Evolutionary conservation across 2,888 invertebrate genomes (phyloP), one percentile per base, ranked within the genome.

Genomic region (Ariolimax columbianus): DNA sequence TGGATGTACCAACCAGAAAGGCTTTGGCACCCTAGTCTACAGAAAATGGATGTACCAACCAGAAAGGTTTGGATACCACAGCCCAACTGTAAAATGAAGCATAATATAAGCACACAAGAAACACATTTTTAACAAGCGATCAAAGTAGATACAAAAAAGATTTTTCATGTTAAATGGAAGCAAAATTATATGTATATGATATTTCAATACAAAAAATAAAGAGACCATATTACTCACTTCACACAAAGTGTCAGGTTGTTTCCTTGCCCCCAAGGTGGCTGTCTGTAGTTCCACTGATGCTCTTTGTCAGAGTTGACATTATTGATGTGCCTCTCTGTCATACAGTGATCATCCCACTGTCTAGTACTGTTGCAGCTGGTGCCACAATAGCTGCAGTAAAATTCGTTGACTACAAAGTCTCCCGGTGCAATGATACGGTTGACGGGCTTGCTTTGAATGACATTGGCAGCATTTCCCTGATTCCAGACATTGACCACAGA

Each of bases 241-340:
- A 83, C 59, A 89, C 93, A 93, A 11, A 93, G 89, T 72, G 89
- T 88, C 68, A 87, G 75, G 75, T 84, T 87, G 70, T 40, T 86
- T 30, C 86, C 85, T 63, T 85, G 83, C 0, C 90, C 91, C 93
- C 93, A 93, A 1, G 93, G 93, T 36, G 93, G 93, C 80, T 92
- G 93, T 55, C 93, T 87, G 89, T 89, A 92, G 88, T 93, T 94
- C 93, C 93, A 94, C 90, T 93, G 93, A 79, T 92, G 92, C 72
- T 93, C 93, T 47, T 90, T 90, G 87, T 93, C 93, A 0, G 91
- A 92, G 88, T 92, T 92, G 19, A 93, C 91, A 82, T 93, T 93
- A 82, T 91, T 90, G 79, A 87, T 91, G 88, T 94, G 94, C 77
- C 90, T 90, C 75, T 90, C 90, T 0, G 92, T 92, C 33, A 92